Percentiles rank a stretch among this genome's conserved stretches.
Conservation (phyloP, 1,140 invertebrate species). For the Trichonephila inaurata region DNA sequence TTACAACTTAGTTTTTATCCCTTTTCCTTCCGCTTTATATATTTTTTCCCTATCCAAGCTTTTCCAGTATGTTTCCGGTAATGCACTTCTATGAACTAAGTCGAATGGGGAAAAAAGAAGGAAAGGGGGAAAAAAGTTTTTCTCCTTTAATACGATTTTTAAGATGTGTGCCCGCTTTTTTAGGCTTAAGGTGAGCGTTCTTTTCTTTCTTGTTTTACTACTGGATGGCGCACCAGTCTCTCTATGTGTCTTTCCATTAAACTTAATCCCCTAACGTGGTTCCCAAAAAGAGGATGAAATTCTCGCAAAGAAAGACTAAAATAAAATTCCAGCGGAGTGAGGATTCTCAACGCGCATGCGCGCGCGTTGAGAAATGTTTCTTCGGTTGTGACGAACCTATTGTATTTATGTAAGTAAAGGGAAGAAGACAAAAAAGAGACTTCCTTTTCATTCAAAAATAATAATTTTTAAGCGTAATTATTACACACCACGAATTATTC, state of each 20-base stretch:
- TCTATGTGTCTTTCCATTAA: slow-evolving; percentile 76
- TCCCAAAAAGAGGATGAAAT: slow-evolving; percentile 55
- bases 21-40: slow-evolving; percentile 30
- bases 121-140: slow-evolving; percentile 3
- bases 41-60: slow-evolving; percentile 4
- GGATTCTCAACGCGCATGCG: neutral
- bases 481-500: too few relatives aligned
- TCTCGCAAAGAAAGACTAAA: neutral
- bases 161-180: slow-evolving; percentile 72
- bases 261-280: slow-evolving; percentile 76
- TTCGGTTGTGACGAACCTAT: neutral
- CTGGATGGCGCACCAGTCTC: slow-evolving; percentile 18
- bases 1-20: slow-evolving; percentile 64
- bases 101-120: neutral
- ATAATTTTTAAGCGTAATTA: too few relatives aligned
- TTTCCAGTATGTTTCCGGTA: slow-evolving; percentile 62
- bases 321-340: slow-evolving; percentile 1
- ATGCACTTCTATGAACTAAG: slow-evolving; percentile 73
- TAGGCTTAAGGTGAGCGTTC: slow-evolving; percentile 55
- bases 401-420: neutral
- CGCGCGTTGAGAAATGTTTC: neutral
- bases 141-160: slow-evolving; percentile 75
- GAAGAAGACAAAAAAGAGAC: neutral
- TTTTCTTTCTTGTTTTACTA: slow-evolving; percentile 40
- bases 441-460: too few relatives aligned